phyloP scores from a whole-genome alignment of 2,797 vertebrate species.

The Sciurus vulgaris region DNA sequence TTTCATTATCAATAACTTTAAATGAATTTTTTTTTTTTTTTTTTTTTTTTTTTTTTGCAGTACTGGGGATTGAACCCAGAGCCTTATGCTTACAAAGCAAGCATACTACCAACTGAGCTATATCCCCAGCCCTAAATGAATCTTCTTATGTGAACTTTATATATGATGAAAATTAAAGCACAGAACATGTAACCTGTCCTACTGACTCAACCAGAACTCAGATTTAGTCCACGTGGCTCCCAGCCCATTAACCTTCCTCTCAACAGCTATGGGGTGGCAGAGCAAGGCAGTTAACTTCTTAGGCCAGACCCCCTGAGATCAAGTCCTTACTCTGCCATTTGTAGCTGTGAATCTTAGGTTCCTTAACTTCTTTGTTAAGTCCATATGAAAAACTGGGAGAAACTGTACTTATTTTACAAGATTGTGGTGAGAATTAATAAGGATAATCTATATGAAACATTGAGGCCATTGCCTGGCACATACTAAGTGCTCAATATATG shows the following conservation, averaged over 20 bases:
- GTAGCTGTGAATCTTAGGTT: not conserved
- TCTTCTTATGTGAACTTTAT: not conserved
- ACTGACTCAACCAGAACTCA: not conserved
- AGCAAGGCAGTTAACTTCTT: not conserved
- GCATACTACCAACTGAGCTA: too few species aligned
- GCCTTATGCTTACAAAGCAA: too few species aligned
- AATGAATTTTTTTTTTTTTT: not conserved
- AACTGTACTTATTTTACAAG: not conserved
- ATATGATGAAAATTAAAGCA: not conserved
- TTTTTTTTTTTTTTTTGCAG: too few species aligned
- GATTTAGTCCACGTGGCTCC: not conserved
- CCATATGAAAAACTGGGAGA: not conserved
- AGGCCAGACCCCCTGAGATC: not conserved
- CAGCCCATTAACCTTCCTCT: not conserved
- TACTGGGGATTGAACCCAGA: too few species aligned
- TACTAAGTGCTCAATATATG: slow-evolving; percentile 36
- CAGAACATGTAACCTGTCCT: not conserved
- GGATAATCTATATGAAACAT: not conserved
- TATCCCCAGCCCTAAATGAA: not conserved
- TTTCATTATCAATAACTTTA: not conserved
- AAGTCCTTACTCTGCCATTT: not conserved
- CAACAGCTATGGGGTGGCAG: not conserved
- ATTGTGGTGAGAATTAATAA: not conserved
- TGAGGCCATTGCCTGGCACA: not conserved
- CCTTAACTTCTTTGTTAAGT: not conserved